Percentiles rank a stretch among this genome's conserved stretches.
phyloP scores from a whole-genome alignment of 2,113 vertebrate genomes.

The Phoxinus phoxinus region DNA sequence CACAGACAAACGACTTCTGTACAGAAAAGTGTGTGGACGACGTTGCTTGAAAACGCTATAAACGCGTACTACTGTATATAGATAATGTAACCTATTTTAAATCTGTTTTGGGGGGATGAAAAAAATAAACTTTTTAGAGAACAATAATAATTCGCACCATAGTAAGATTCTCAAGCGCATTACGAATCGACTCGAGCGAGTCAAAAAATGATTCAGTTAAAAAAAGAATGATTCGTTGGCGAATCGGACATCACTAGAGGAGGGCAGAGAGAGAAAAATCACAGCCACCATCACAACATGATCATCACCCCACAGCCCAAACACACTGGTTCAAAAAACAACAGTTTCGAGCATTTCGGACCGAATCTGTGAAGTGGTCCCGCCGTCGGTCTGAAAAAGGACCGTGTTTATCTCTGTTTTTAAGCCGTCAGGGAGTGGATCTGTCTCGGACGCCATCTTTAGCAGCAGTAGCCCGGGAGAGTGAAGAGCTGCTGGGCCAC shows the following conservation, averaged over 20 bases:
- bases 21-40: neutral
- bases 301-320: constrained; percentile 30
- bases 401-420: constrained; percentile 60
- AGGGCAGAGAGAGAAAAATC: constrained; percentile 56
- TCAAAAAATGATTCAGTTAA: neutral
- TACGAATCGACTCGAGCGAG: neutral
- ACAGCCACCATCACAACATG: constrained; percentile 56
- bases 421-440: constrained; percentile 71
- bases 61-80: neutral
- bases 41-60: neutral
- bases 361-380: constrained; percentile 45
- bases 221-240: constrained; percentile 14
- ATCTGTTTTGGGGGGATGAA: neutral
- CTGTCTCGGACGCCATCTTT: constrained; percentile 80
- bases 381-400: constrained; percentile 41
- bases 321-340: constrained; percentile 18
- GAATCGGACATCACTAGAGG: constrained; percentile 43
- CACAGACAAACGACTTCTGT: neutral
- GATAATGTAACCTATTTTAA: neutral
- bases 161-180: neutral
- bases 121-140: neutral
- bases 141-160: neutral
- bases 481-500: constrained; percentile 69
- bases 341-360: constrained; percentile 18
- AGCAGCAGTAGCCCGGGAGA: constrained; percentile 71